Evolutionary conservation across 2,888 invertebrate species (phyloP).

Genomic region (Andrena trimmerana): DNA sequence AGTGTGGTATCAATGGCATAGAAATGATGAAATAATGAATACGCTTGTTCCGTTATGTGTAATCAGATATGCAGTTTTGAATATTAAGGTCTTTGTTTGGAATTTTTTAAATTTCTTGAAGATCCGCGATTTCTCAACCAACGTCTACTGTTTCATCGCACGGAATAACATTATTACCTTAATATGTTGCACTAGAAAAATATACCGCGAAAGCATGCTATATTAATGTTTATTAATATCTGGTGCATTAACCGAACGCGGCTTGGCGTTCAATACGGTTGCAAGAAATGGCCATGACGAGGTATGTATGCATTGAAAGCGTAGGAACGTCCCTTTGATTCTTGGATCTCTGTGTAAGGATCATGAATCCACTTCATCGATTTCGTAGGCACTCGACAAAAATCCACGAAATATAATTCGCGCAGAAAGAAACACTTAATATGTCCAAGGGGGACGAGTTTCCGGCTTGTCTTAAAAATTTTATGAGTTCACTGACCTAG

Average conservation of each 20-base stretch:
- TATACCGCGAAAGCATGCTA: constrained; percentile 2
- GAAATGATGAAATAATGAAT: too few relatives aligned
- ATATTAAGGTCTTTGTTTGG: too few relatives aligned
- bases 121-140: constrained; percentile 3
- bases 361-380: neutral
- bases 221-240: constrained; percentile 19
- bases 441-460: too few relatives aligned
- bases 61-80: too few relatives aligned
- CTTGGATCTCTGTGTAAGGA: constrained; percentile 18
- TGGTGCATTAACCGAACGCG: constrained; percentile 31
- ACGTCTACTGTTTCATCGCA: neutral
- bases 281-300: constrained; percentile 81
- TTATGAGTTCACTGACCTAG: too few relatives aligned
- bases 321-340: constrained; percentile 74
- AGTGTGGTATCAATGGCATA: too few relatives aligned
- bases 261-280: constrained; percentile 27
- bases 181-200: constrained; percentile 1
- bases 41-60: too few relatives aligned
- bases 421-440: too few relatives aligned
- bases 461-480: too few relatives aligned
- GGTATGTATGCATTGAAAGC: constrained; percentile 81
- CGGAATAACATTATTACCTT: constrained; percentile 1
- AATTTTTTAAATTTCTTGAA: constrained; percentile 1
- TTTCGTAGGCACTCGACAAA: too few relatives aligned
- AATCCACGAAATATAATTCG: too few relatives aligned